A percentile compares a stretch with the other conserved stretches of the same genome.
Conservation (phyloP, 30 jellyfish, hydroid and myxozoan species). For the Turritopsis rubra region DNA sequence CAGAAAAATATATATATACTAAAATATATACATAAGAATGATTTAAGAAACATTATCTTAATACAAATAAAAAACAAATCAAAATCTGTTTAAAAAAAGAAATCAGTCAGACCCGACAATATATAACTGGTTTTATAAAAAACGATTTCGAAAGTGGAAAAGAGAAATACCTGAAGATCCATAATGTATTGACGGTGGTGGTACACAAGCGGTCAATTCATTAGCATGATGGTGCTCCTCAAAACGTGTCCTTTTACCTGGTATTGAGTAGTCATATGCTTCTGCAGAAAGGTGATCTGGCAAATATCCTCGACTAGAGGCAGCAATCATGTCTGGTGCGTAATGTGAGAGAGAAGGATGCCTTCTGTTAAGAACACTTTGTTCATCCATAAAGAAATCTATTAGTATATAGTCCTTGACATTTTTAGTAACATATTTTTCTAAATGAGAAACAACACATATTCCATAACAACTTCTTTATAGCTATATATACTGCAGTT, state of each 20-base stretch:
- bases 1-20: no score
- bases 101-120: no score
- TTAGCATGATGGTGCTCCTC: constrained; percentile 3
- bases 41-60: no score
- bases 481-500: no score
- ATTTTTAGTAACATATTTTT: background rate
- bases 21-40: no score
- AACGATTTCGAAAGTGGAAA: background rate
- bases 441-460: background rate
- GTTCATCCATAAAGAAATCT: background rate
- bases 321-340: constrained; percentile 6
- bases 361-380: background rate
- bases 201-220: background rate
- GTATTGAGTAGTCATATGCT: background rate
- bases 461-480: no score
- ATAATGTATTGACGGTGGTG: background rate
- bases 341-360: constrained; percentile 6
- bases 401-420: background rate
- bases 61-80: no score
- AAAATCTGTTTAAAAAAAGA: no score
- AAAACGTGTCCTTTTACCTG: background rate
- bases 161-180: background rate
- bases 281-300: constrained; percentile 1
- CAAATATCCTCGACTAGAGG: background rate
- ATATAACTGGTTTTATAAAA: background rate